Percentiles rank a stretch among this genome's conserved stretches.
Evolutionary conservation across 37 sponge, comb jelly and placozoan species (phyloP).

Genomic region (Beroe forskalii): DNA sequence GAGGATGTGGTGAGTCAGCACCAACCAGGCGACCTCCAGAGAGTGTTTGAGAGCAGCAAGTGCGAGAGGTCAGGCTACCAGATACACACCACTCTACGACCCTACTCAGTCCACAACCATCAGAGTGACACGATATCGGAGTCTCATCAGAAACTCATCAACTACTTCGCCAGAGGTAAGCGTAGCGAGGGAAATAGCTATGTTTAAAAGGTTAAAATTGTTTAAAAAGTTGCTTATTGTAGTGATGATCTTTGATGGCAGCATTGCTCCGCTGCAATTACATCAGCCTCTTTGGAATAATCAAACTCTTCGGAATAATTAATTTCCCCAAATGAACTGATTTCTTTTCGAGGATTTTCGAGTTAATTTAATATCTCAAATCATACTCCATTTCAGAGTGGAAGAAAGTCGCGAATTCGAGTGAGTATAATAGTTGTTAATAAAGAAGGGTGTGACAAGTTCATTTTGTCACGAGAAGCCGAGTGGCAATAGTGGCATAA

Average conservation of each 20-base stretch:
- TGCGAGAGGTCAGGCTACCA: slow-evolving; percentile 25
- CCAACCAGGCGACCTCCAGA: slow-evolving; percentile 7
- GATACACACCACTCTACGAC: slow-evolving; percentile 1
- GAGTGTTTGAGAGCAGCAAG: slow-evolving; percentile 15
- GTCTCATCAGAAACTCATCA: slow-evolving; percentile 54
- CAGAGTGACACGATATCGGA: slow-evolving; percentile 40
- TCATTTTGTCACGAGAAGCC: too few species aligned
- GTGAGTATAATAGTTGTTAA: slow-evolving; percentile 28
- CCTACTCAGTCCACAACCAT: slow-evolving; percentile 16
- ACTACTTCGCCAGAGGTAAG: slow-evolving; percentile 59
- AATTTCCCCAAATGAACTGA: too few species aligned
- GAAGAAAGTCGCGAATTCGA: slow-evolving; percentile 20
- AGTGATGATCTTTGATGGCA: too few species aligned
- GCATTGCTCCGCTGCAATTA: too few species aligned
- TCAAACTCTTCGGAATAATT: too few species aligned
- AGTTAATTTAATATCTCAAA: background rate
- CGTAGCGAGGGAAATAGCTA: too few species aligned
- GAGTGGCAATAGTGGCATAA: too few species aligned
- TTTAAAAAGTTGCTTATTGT: too few species aligned
- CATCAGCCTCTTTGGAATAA: too few species aligned
- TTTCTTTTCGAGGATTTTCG: too few species aligned
- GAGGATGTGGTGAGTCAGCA: background rate
- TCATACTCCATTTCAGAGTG: slow-evolving; percentile 25
- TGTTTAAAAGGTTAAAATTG: too few species aligned
- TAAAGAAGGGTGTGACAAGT: too few species aligned